These are phyloP conservation scores for Sphecodes monilicornis DNA, from an alignment of 2,888 invertebrate genomes.

Conservation along the genomic window DNA sequence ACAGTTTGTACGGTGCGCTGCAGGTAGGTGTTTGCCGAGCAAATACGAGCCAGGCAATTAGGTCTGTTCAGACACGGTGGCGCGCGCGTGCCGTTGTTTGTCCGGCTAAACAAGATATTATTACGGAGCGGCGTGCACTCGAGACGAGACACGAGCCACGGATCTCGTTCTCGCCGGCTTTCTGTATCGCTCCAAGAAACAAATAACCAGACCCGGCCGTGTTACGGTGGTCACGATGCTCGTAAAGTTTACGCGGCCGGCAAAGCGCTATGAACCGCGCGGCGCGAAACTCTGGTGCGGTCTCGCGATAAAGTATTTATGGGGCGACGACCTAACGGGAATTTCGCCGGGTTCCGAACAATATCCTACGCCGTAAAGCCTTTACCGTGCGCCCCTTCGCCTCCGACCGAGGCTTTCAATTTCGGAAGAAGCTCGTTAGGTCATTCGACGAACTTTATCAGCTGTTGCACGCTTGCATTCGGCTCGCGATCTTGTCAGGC, in stretches of 20 bases:
- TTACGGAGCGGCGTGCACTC: constrained; percentile 57
- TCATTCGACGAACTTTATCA: neutral
- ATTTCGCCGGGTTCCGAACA: constrained; percentile 2
- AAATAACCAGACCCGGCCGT: constrained; percentile 46
- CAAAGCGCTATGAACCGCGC: constrained; percentile 15
- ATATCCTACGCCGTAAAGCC: neutral
- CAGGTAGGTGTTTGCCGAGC: constrained; percentile 70
- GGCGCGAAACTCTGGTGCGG: neutral
- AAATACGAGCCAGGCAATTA: constrained; percentile 75
- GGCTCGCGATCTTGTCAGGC: neutral
- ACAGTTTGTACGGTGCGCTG: constrained; percentile 43
- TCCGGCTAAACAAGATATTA: constrained; percentile 82
- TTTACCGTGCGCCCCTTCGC: neutral
- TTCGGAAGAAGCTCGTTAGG: neutral
- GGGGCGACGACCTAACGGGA: constrained; percentile 17
- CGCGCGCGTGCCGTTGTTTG: constrained; percentile 81
- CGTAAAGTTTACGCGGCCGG: constrained; percentile 25
- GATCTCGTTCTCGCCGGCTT: constrained; percentile 36
- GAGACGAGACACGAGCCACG: constrained; percentile 49
- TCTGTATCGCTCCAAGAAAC: constrained; percentile 56
- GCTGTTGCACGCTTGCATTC: neutral
- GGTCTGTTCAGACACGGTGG: constrained; percentile 62
- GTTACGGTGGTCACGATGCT: constrained; percentile 32
- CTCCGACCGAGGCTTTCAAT: neutral
- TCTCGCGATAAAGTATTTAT: constrained; percentile 24